Evolutionary conservation across 37 sponge, comb jelly and placozoan species (phyloP).

Genomic region (Geodia barretti): DNA sequence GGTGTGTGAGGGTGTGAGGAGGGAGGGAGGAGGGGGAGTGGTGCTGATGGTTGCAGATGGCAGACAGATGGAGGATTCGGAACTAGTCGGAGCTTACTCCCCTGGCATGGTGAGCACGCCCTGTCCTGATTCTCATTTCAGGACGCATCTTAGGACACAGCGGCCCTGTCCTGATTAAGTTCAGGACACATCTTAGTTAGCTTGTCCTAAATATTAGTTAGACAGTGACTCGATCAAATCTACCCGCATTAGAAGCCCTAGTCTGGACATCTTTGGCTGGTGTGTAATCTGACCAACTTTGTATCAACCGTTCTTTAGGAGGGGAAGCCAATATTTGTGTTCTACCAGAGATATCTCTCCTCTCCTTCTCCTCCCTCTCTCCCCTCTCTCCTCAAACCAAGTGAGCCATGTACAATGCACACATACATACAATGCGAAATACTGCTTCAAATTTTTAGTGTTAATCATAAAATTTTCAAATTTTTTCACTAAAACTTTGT

Average conservation of each 20-base stretch:
- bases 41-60: conserved; percentile 51
- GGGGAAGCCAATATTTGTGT: conserved; percentile 50
- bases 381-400: conserved; percentile 3
- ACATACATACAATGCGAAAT: neutral
- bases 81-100: conserved; percentile 39
- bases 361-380: conserved; percentile 5
- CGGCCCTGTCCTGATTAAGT: no score
- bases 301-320: conserved; percentile 17
- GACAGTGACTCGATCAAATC: no score
- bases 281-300: neutral
- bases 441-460: neutral
- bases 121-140: neutral
- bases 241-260: no score
- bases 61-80: conserved; percentile 37
- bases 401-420: conserved; percentile 21
- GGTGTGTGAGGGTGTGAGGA: conserved; percentile 24
- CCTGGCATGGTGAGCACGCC: conserved; percentile 38
- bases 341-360: conserved; percentile 20
- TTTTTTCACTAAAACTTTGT: no score
- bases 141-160: neutral
- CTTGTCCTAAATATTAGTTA: no score
- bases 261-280: no score
- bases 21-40: conserved; percentile 6
- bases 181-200: no score
- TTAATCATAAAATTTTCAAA: no score